These are phyloP conservation scores for Rhynchotus rufescens DNA, from an alignment of 2,797 vertebrate genomes.

Conservation along the genomic window DNA sequence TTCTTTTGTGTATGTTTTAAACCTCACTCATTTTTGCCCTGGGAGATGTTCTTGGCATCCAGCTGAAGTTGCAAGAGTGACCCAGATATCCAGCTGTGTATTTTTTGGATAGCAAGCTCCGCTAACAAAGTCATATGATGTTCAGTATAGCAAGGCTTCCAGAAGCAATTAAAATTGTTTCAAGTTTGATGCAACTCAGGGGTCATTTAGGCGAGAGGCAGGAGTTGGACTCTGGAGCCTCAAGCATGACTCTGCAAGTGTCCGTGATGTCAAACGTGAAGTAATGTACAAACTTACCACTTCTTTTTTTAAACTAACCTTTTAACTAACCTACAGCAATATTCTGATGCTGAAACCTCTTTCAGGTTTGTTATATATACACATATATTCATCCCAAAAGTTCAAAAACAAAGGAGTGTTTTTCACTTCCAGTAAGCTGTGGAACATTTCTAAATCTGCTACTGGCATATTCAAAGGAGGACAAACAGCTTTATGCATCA, in stretches of 20 bases:
- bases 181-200: background rate
- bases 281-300: background rate
- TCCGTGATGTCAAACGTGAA: background rate
- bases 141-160: background rate
- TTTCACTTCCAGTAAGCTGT: background rate
- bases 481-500: background rate
- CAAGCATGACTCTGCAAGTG: background rate
- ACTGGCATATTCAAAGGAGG: background rate
- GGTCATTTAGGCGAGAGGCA: background rate
- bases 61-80: background rate
- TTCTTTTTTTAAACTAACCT: background rate
- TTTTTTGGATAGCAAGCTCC: conserved; percentile 23
- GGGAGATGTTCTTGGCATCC: conserved; percentile 55
- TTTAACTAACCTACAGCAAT: background rate
- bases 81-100: conserved; percentile 48
- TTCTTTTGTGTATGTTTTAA: conserved; percentile 36
- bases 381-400: background rate
- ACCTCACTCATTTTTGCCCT: conserved; percentile 40
- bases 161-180: background rate
- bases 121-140: background rate
- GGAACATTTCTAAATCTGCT: background rate
- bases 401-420: background rate
- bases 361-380: background rate
- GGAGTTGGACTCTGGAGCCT: background rate
- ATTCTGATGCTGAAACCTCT: background rate